These are phyloP conservation scores for Calypte anna DNA, from an alignment of 2,113 vertebrate genomes.

Conservation along the genomic window DNA sequence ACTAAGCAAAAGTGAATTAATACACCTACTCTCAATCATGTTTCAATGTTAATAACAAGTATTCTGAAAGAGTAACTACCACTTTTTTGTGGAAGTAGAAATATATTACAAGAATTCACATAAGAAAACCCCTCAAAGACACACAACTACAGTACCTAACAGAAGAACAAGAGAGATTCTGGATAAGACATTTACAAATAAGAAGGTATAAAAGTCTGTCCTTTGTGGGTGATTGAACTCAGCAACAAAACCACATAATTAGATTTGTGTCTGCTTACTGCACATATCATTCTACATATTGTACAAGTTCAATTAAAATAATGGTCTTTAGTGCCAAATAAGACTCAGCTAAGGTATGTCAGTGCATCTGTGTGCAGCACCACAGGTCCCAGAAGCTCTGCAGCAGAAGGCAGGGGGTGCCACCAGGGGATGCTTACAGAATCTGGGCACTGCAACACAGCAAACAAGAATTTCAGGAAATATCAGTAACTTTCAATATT, in stretches of 20 bases:
- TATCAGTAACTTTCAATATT: background rate
- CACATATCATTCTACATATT: background rate
- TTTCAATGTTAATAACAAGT: background rate
- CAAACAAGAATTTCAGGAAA: background rate
- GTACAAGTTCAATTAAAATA: background rate
- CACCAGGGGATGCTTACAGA: background rate
- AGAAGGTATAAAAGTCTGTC: background rate
- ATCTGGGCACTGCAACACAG: background rate
- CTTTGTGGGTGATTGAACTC: background rate
- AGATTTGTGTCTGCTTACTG: background rate
- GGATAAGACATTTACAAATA: background rate
- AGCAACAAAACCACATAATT: background rate
- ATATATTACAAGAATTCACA: background rate
- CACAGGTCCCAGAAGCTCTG: background rate
- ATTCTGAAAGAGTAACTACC: background rate
- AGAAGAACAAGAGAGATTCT: background rate
- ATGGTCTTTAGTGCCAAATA: background rate
- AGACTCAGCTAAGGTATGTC: background rate
- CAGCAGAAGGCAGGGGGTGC: background rate
- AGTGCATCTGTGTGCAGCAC: background rate
- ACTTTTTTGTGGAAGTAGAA: background rate
- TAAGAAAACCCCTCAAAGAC: background rate
- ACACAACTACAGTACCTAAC: background rate
- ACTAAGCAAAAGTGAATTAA: background rate
- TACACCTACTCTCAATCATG: background rate